Conservation (phyloP, 1,140 invertebrate genomes). For the Macrobrachium rosenbergii region DNA sequence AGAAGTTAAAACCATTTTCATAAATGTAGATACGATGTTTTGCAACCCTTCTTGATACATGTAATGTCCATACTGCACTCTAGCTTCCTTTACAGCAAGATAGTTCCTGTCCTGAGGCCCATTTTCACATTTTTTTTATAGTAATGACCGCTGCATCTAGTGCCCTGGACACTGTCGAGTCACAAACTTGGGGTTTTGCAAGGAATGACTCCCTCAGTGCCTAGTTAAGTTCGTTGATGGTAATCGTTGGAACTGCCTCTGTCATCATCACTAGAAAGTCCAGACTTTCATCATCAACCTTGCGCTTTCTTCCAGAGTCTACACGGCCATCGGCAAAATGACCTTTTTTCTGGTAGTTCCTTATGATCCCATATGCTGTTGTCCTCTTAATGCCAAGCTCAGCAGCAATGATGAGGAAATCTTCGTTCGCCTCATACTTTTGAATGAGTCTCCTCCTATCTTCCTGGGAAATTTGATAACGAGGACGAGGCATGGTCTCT, state of each 20-base stretch:
- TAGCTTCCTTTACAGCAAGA: neutral
- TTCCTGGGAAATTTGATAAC: constrained; percentile 10
- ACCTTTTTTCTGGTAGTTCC: no score
- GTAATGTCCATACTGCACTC: neutral
- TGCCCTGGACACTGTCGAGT: neutral
- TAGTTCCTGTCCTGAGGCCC: neutral
- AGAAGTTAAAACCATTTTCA: neutral
- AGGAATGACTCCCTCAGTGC: neutral
- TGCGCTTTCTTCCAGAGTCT: no score
- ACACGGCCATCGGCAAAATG: no score
- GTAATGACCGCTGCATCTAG: neutral
- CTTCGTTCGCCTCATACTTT: constrained; percentile 39
- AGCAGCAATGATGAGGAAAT: no score
- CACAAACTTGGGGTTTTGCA: constrained; percentile 7
- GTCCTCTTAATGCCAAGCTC: no score
- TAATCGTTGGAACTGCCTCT: no score
- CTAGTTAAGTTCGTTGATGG: no score
- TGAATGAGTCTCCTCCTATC: constrained; percentile 18
- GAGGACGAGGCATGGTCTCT: neutral
- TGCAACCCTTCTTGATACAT: constrained; percentile 2
- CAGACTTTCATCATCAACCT: no score
- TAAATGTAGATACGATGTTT: neutral
- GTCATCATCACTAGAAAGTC: no score
- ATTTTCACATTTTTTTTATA: constrained; percentile 9
- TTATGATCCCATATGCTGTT: no score